Evolutionary conservation across 30 jellyfish, hydroid and myxozoan species (phyloP), one percentile per base, ranked within the genome.

Genomic region (Sanderia malayensis): DNA sequence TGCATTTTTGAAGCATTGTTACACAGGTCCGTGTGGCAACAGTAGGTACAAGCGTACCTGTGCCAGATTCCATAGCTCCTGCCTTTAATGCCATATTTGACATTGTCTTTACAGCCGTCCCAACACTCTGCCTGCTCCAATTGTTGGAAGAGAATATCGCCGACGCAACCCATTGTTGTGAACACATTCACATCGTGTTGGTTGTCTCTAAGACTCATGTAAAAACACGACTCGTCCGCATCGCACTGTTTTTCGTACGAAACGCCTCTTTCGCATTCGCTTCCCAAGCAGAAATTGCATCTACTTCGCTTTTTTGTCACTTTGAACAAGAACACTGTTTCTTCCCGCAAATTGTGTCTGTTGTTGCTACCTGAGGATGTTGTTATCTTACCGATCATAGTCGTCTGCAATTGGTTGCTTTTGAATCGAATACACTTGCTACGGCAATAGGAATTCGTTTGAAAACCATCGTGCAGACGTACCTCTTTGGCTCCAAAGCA

Each of bases 131-230:
- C 72, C 6, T 71, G 83, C 17, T 71, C 45, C 32, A 71, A 22
- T 22, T 60, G 49, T 30, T 29, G 83, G 31, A 71, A 71, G 30
- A 71, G 57, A 21, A 71, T 71, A 28, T 71, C 83, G n/a, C 83
- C 52, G 58, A 47, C 58, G 31, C 83, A 71, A 18, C 83, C 83
- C 83, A 71, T 71, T 0, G 83, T 71, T 23, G 83, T 67, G 46
- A 46, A 71, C 6, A 46, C 70, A 6, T 71, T 30, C 17, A 53
- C 20, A 26, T 71, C 83, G 30, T 46, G 20, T 17, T 26, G 30
- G 32, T 47, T 31, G 11, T 71, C 83, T 71, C 60, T 47, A 4
- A 71, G 34, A 23, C 72, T 71, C 83, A 71, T 71, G 59, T 46
- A 55, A 52, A 46, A 71, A 41, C 83, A 71, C 17, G 29, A 45